A percentile compares a stretch with the other conserved stretches of the same genome.
phyloP scores from a whole-genome alignment of 2,797 vertebrate species.

The Mastacembelus armatus region DNA sequence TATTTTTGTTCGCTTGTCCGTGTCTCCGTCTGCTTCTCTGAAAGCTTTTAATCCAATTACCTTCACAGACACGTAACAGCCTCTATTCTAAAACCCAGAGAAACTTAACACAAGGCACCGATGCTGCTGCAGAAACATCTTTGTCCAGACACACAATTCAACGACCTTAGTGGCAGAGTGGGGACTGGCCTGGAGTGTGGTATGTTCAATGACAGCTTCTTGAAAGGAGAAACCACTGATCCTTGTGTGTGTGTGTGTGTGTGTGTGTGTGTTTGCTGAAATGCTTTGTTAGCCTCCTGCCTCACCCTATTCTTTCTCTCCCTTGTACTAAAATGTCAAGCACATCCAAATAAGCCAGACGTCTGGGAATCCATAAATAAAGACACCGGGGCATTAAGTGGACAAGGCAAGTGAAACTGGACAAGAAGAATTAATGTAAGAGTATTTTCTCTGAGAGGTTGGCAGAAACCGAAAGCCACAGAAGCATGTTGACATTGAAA shows the following conservation, averaged over 20 bases:
- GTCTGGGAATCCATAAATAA: too few species aligned
- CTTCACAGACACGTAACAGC: constrained; percentile 37
- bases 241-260: background rate
- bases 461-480: too few species aligned
- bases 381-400: too few species aligned
- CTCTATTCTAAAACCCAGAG: constrained; percentile 54
- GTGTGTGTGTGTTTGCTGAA: constrained; percentile 25
- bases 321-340: constrained; percentile 82
- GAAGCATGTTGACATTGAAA: too few species aligned
- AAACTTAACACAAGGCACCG: constrained; percentile 14
- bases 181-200: constrained; percentile 32
- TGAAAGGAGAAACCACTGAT: too few species aligned
- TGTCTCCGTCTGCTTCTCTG: constrained; percentile 28
- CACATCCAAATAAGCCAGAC: constrained; percentile 77
- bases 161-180: constrained; percentile 19
- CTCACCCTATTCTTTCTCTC: constrained; percentile 60
- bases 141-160: constrained; percentile 20
- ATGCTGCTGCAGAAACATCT: constrained; percentile 14
- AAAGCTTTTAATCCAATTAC: constrained; percentile 64
- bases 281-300: constrained; percentile 71
- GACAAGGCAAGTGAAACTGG: too few species aligned
- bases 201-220: too few species aligned
- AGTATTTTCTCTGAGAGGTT: too few species aligned
- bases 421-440: too few species aligned
- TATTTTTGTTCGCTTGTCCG: constrained; percentile 37